Evolutionary conservation across 2,888 invertebrate genomes (phyloP).

Genomic region (Lasius fuliginosus): DNA sequence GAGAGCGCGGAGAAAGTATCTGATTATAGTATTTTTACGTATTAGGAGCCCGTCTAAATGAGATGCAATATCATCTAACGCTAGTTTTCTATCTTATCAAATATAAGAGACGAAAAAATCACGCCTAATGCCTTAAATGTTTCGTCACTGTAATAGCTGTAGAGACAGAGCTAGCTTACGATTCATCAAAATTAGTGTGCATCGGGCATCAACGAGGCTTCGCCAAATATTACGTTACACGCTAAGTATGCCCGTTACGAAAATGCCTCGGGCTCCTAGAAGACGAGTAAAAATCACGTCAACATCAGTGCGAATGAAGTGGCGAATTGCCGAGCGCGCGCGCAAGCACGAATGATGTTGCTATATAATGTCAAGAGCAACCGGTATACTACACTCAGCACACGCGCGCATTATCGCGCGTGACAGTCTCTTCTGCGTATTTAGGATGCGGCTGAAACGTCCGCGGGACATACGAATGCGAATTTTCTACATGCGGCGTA

Average conservation of each 20-base stretch:
- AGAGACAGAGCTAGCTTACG: neutral
- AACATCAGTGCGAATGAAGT: slow-evolving; percentile 16
- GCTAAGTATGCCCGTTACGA: slow-evolving; percentile 64
- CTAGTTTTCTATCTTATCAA: neutral
- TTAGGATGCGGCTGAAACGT: slow-evolving; percentile 43
- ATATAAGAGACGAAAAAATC: neutral
- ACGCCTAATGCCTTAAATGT: neutral
- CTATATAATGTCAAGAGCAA: slow-evolving; percentile 78
- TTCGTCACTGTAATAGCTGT: neutral
- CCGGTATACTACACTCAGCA: slow-evolving; percentile 62
- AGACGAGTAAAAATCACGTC: slow-evolving; percentile 28
- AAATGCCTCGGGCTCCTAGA: slow-evolving; percentile 48
- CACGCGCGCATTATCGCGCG: slow-evolving; percentile 40
- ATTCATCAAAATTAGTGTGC: slow-evolving; percentile 47
- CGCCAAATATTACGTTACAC: slow-evolving; percentile 61
- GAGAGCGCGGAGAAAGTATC: neutral
- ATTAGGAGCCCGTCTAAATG: neutral
- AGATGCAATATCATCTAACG: neutral
- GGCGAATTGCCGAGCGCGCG: slow-evolving; percentile 42
- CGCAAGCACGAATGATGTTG: slow-evolving; percentile 41
- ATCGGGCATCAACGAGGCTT: slow-evolving; percentile 17
- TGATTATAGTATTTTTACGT: neutral
- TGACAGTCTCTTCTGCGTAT: slow-evolving; percentile 32
- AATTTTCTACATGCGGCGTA: slow-evolving; percentile 21
- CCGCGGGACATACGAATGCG: slow-evolving; percentile 45